A percentile compares a stretch with the other conserved stretches of the same genome.
These are phyloP conservation scores for Jacana jacana DNA, from an alignment of 2,113 vertebrate species.

Conservation along the genomic window DNA sequence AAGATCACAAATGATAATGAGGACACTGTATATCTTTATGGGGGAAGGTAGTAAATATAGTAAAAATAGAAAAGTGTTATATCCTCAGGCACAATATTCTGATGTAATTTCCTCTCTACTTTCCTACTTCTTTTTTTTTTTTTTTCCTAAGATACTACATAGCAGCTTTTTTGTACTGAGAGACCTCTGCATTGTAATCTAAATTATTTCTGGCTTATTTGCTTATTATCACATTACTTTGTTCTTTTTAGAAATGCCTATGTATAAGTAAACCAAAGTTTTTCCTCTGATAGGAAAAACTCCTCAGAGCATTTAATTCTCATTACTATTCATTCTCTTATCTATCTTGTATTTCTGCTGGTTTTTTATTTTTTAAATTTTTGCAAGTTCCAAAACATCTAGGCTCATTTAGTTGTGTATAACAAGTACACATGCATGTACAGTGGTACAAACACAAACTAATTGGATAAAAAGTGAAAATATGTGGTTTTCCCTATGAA, in stretches of 20 bases:
- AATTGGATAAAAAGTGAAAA: background rate
- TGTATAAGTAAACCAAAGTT: background rate
- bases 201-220: background rate
- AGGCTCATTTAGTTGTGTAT: background rate
- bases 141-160: background rate
- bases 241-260: background rate
- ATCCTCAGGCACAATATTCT: background rate
- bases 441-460: background rate
- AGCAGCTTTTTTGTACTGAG: background rate
- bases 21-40: conserved; percentile 10
- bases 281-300: background rate
- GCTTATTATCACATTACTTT: background rate
- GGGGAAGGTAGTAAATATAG: background rate
- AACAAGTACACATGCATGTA: rapidly evolving
- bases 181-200: background rate
- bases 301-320: background rate
- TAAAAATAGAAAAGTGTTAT: conserved; percentile 21
- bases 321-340: background rate
- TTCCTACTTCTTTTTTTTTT: background rate
- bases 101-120: background rate
- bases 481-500: background rate
- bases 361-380: background rate
- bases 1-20: conserved; percentile 69
- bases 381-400: background rate
- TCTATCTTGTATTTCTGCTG: background rate